phyloP scores from a whole-genome alignment of 1,140 invertebrate genomes.

The Antheraea pernyi region DNA sequence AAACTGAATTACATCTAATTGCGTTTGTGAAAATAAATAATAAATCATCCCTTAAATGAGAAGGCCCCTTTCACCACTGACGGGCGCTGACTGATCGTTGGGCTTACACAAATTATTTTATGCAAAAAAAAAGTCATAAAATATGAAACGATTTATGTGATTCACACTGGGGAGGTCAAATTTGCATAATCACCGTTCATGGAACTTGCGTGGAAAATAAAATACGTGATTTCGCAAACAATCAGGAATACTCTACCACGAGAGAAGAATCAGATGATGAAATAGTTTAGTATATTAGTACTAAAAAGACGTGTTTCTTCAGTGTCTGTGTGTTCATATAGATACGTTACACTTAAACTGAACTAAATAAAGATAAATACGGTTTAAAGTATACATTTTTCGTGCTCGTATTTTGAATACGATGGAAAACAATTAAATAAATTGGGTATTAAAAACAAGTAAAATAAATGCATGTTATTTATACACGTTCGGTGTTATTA shows the following conservation, averaged over 20 bases:
- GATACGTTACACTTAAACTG: no score
- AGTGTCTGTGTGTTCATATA: no score
- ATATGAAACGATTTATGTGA: constrained; percentile 64
- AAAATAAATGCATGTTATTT: no score
- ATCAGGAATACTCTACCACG: neutral
- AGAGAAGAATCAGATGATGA: no score
- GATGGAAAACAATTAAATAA: no score
- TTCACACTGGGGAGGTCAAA: constrained; percentile 42
- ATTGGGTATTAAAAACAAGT: no score
- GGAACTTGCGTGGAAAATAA: constrained; percentile 3
- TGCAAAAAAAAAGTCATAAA: constrained; percentile 61
- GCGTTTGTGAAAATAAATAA: constrained; percentile 25
- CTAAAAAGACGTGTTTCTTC: no score
- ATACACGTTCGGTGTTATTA: no score
- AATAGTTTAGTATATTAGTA: no score
- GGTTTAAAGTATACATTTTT: no score
- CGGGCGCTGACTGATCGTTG: constrained; percentile 37
- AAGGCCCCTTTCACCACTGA: constrained; percentile 31
- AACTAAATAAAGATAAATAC: no score
- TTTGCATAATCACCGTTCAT: constrained; percentile 58
- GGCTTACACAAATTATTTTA: constrained; percentile 50
- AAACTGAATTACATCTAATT: constrained; percentile 15
- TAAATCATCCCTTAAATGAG: constrained; percentile 43
- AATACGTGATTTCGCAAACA: constrained; percentile 1
- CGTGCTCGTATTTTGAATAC: no score